Base-by-base conservation (phyloP, 2,113 vertebrate species). In the Typhlomys cinereus region DNA sequence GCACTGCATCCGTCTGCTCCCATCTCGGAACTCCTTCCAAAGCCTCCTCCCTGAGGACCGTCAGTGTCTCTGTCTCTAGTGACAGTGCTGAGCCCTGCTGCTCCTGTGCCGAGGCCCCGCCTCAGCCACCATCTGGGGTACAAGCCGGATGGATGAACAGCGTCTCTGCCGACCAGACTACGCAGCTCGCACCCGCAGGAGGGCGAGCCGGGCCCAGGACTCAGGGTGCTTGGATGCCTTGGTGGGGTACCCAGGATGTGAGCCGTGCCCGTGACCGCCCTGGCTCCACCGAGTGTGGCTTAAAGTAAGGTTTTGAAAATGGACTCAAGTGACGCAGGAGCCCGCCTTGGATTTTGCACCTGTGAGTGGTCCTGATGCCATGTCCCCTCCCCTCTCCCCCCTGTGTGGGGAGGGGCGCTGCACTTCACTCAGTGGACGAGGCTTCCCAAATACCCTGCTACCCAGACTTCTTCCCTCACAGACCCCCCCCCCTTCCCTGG, bases 401-500 rank as follows among this genome's bases (percentile, higher is more conserved):
- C 36, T 67, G 46, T 34, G 18, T n/a, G n/a, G 17, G 11, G 29
- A 15, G 36, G 23, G 75, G 15, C 57, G 4, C 25, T 88, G 20
- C 18, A 1, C 20, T 64, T 25, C 62, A 61, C 14, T 21, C 36
- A 31, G 11, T 41, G 59, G 67, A 67, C 21, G 2, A 27, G 20
- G n/a, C 5, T 18, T 14, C 11, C 3, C 31, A 54, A 23, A 0
- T 57, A n/a, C 74, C 10, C 31, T 50, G 27, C 20, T n/a, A 1
- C 3, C 34, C 34, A 12, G 71, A 31, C 3, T 61, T 41, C 31
- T 57, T 9, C 29, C 20, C 3, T 31, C 62, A 2, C 0, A 9
- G 12, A 10, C 1, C 7, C 23, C 6, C 7, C 23, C 6, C 25
- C 8, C 3, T 29, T 74, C n/a, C 2, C 29, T 6, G 6, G 21